phyloP scores from a whole-genome alignment of 2,113 vertebrate species.

The Egretta garzetta region DNA sequence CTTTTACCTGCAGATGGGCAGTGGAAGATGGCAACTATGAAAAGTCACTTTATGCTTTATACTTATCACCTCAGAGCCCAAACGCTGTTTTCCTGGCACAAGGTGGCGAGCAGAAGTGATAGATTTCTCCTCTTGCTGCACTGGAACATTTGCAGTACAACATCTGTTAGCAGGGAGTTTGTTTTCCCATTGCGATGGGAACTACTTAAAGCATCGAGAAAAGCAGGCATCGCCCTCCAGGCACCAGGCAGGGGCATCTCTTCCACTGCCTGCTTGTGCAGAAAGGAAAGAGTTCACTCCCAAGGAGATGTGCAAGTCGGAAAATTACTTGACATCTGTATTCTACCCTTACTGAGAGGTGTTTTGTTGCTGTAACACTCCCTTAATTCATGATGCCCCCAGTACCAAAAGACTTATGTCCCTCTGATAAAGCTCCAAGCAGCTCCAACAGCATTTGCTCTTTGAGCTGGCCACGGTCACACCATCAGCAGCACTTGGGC shows the following conservation, averaged over 20 bases:
- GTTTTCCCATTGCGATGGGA: accelerated
- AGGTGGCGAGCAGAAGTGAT: accelerated
- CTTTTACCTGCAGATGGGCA: neutral
- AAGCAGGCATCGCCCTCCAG: accelerated
- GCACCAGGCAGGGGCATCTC: neutral
- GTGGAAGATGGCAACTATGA: neutral
- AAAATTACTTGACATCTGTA: neutral
- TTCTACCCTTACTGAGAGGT: neutral
- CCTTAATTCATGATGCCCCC: neutral
- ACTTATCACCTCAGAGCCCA: neutral
- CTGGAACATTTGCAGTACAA: neutral
- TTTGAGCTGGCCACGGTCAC: neutral
- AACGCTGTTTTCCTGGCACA: neutral
- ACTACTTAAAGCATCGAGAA: accelerated
- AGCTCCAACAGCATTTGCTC: neutral
- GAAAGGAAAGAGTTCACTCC: neutral
- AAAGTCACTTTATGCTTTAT: neutral
- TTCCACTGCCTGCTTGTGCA: neutral
- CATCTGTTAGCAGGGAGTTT: no score
- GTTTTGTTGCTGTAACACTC: neutral
- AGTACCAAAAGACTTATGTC: neutral
- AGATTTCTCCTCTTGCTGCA: neutral
- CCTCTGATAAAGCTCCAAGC: neutral
- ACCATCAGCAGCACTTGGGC: accelerated
- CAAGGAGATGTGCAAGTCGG: neutral